Evolutionary conservation across 2,888 invertebrate species (phyloP), one percentile per base, ranked within the genome.

Genomic region (Cephonodes hylas): DNA sequence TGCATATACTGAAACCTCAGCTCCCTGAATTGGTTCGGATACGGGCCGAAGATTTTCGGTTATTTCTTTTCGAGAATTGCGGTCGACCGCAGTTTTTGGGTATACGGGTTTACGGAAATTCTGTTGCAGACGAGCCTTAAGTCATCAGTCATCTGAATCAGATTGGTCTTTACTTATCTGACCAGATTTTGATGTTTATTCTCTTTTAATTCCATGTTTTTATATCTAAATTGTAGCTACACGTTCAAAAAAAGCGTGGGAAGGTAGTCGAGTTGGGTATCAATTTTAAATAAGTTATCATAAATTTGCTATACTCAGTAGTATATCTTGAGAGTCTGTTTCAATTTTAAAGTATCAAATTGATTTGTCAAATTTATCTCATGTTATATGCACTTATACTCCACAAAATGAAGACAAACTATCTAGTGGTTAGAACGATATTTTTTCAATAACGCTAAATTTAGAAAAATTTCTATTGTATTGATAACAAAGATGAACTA

Each of bases 11-110:
- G n/a, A 23, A n/a, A 72, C 83, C 83, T 44, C 84, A 79, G 86
- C 87, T 85, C 80, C 88, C 78, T 80, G 85, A 81, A 81, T 86
- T 84, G 69, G 74, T 68, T 67, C 65, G 73, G 70, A 86, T 87
- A 86, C 83, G 87, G 87, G 88, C 77, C 75, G 64, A 69, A 73
- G 76, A 78, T 73, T 69, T 79, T 79, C 18, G 45, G 15, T n/a
- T 45, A 42, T 46, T 57, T 57, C 59, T 59, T 64, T 61, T 63
- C 42, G 69, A 67, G 66, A 71, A 68, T 72, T 68, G 72, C 66
- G 76, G 78, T 67, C 61, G 61, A 48, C 76, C 77, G 69, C 75
- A 73, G 70, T 74, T 76, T 66, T 59, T 59, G 48, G 58, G 27
- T 44, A 59, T 59, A 59, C 58, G 58, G 58, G 58, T 44, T 44